A percentile compares a stretch with the other conserved stretches of the same genome.
Evolutionary conservation across 2,888 invertebrate genomes (phyloP).

Genomic region (Habrosyne pyritoides): DNA sequence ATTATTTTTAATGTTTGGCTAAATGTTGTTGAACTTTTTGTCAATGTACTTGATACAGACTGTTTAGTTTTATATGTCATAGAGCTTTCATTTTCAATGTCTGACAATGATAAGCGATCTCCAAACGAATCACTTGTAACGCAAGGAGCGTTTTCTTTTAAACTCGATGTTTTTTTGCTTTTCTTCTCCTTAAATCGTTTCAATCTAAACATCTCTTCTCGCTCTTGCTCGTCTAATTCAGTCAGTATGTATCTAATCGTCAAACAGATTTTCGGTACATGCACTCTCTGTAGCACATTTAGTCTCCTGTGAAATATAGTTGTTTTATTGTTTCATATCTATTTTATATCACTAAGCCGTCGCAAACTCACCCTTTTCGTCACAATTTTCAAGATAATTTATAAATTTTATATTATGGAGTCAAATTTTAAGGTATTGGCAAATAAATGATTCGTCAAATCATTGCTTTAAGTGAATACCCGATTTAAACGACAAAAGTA

Average conservation of each 20-base stretch:
- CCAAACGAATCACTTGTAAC: background rate
- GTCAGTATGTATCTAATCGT: conserved; percentile 38
- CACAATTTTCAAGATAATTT: too few species aligned
- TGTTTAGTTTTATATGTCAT: background rate
- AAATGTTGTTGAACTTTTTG: background rate
- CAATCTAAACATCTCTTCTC: conserved; percentile 48
- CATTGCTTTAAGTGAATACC: too few species aligned
- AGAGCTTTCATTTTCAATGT: background rate
- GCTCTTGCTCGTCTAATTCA: conserved; percentile 37
- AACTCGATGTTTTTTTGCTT: conserved; percentile 3
- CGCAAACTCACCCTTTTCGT: conserved; percentile 33
- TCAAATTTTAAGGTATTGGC: too few species aligned
- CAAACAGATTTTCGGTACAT: conserved; percentile 38
- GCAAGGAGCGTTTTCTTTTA: background rate
- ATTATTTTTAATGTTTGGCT: background rate
- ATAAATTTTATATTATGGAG: too few species aligned
- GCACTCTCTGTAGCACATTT: conserved; percentile 43
- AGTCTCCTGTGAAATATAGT: conserved; percentile 50
- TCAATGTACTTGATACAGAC: background rate
- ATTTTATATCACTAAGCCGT: conserved; percentile 2
- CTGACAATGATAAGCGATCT: background rate
- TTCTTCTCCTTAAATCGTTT: conserved; percentile 47
- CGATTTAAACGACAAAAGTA: background rate
- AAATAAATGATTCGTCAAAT: too few species aligned
- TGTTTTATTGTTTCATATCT: conserved; percentile 19